Evolutionary conservation across 2,797 vertebrate species (phyloP).

Genomic region (Notamacropus eugenii): DNA sequence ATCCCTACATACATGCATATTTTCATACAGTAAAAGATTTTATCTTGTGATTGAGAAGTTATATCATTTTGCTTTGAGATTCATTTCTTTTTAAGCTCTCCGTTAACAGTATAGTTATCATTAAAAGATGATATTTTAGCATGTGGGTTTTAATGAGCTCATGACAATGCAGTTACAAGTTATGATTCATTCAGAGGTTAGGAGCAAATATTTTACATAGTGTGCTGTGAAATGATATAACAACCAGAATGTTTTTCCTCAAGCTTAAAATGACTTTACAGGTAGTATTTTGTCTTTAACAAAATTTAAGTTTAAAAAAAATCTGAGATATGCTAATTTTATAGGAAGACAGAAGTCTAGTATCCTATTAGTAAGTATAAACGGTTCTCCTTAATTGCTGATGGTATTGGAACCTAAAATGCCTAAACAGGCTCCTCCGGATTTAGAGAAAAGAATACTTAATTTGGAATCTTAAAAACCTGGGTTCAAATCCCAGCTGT

Average conservation of each 20-base stretch:
- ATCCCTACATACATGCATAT: not conserved
- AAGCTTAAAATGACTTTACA: slow-evolving; percentile 38
- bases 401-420: not conserved
- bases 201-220: slow-evolving; percentile 39
- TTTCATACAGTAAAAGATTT: not conserved
- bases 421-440: not conserved
- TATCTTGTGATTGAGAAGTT: slow-evolving; percentile 24
- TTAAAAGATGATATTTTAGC: not conserved
- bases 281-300: slow-evolving; percentile 42
- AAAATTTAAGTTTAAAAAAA: slow-evolving; percentile 14
- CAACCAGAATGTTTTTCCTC: slow-evolving; percentile 11
- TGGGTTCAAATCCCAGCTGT: not conserved
- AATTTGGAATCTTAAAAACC: not conserved
- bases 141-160: not conserved
- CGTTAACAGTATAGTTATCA: slow-evolving; percentile 2
- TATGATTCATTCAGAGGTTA: slow-evolving; percentile 27
- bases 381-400: not conserved
- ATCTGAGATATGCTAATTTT: not conserved
- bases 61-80: slow-evolving; percentile 1
- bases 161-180: slow-evolving; percentile 16
- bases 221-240: slow-evolving; percentile 10
- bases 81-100: slow-evolving; percentile 51
- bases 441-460: not conserved
- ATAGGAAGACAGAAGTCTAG: not conserved
- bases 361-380: not conserved